Evolutionary conservation across 2,888 invertebrate species (phyloP), one percentile per base, ranked within the genome.

Genomic region (Imbricaverruca yamaguchii): DNA sequence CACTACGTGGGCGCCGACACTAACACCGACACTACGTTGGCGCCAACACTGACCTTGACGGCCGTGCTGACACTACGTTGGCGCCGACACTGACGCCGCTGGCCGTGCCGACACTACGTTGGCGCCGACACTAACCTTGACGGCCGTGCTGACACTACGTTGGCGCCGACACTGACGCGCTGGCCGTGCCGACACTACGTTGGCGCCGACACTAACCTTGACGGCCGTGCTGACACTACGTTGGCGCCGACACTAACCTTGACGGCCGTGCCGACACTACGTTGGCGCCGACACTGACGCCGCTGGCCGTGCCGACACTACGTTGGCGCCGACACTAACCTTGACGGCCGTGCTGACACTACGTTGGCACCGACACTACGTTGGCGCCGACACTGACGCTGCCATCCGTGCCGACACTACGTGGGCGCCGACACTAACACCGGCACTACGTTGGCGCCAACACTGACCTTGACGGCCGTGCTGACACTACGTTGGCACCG

Each of bases 371-470:
- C n/a, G n/a, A n/a, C n/a, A n/a, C n/a, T 39, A 39, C 39, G 39
- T 39, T 39, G 39, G 39, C 39, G 39, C 39, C 39, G 39, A 39
- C 39, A 39, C 39, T 69, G 18, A 69, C 61, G 56, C 23, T 63
- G 39, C 55, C 23, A 39, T 39, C 53, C 59, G 10, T 61, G 57
- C 59, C 25, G 13, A 21, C 85, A 95, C n/a, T n/a, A n/a, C n/a
- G n/a, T n/a, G n/a, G n/a, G n/a, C n/a, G n/a, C n/a, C n/a, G n/a
- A n/a, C n/a, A n/a, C n/a, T n/a, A n/a, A n/a, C n/a, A n/a, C n/a
- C n/a, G n/a, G n/a, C n/a, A n/a, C n/a, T 39, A 39, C 39, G 39
- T 39, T 39, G 39, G 39, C 39, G 39, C 39, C 39, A 4, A 39
- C 39, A 39, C 39, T 69, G 18, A 69, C 61, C 25, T 21, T 63